Conservation (phyloP, 1,140 invertebrate genomes). For the Saccostrea echinata region DNA sequence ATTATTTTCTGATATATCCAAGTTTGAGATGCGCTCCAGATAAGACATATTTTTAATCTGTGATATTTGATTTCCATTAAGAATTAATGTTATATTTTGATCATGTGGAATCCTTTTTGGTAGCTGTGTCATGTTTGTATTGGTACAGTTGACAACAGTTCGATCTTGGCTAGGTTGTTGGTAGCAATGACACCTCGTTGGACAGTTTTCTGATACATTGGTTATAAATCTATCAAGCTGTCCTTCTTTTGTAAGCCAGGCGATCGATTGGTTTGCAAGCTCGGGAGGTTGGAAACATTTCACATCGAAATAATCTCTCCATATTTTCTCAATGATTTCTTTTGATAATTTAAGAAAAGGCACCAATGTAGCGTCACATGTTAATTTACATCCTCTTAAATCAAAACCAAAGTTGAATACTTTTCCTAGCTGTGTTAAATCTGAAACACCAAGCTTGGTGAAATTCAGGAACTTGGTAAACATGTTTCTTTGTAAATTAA, state of each 20-base stretch:
- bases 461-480: constrained; percentile 49
- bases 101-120: constrained; percentile 12
- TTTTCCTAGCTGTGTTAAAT: constrained; percentile 42
- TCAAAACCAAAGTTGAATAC: constrained; percentile 43
- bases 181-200: constrained; percentile 43
- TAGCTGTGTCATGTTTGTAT: constrained; percentile 12
- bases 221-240: constrained; percentile 45
- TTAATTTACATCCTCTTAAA: constrained; percentile 40
- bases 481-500: constrained; percentile 20
- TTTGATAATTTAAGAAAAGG: constrained; percentile 43
- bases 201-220: constrained; percentile 46
- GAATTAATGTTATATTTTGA: constrained; percentile 24
- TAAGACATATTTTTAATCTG: constrained; percentile 31
- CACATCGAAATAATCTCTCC: constrained; percentile 46
- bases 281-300: constrained; percentile 44
- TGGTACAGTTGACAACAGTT: constrained; percentile 51
- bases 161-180: constrained; percentile 42
- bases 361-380: constrained; percentile 50
- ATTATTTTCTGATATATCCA: constrained; percentile 48
- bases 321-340: constrained; percentile 47
- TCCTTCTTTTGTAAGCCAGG: constrained; percentile 27
- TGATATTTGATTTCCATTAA: constrained; percentile 44
- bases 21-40: neutral
- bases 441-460: constrained; percentile 45
- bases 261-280: constrained; percentile 19